Evolutionary conservation across 2,888 invertebrate species (phyloP), one percentile per base, ranked within the genome.

Genomic region (Dicranocentrus wangi): DNA sequence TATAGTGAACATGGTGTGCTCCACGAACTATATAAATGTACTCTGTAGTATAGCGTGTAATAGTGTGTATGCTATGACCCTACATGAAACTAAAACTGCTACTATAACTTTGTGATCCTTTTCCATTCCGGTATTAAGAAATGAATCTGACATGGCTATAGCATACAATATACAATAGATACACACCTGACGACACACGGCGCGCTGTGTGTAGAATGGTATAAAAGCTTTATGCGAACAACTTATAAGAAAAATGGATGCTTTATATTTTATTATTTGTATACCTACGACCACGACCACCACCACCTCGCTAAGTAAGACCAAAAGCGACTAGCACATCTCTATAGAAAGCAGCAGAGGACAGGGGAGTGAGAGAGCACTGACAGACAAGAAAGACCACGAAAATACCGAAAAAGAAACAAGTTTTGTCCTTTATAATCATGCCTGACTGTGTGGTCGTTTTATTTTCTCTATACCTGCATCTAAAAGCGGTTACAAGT

Each of bases 341-440:
- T 60, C 19, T 21, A 55, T 8, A 8, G 61, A 28, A 32, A 61
- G 32, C 17, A 58, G n/a, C 23, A 51, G 2, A 21, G 21, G 8
- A 21, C 21, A 28, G 25, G 55, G 25, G 28, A 65, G 76, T 58
- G 69, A 66, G 43, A 55, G 51, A 32, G 21, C 42, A 39, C 60
- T 55, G 68, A 76, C 68, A 76, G 69, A 53, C 69, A 77, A 77
- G 47, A 60, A 77, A 69, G 68, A 60, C 75, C 65, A 73, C 42
- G 47, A 39, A 60, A 76, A 55, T 55, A 68, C 60, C 60, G 51
- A 42, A 23, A 65, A 73, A 61, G 69, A 43, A 69, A 42, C 69
- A 69, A 69, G 61, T 17, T 77, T 53, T 53, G 61, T 69, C 53
- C 53, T 21, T 61, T 69, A n/a, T 76, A 77, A 69, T 63, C 77